These are phyloP conservation scores for Venustaconcha ellipsiformis DNA, from an alignment of 1,140 invertebrate genomes.

Conservation along the genomic window DNA sequence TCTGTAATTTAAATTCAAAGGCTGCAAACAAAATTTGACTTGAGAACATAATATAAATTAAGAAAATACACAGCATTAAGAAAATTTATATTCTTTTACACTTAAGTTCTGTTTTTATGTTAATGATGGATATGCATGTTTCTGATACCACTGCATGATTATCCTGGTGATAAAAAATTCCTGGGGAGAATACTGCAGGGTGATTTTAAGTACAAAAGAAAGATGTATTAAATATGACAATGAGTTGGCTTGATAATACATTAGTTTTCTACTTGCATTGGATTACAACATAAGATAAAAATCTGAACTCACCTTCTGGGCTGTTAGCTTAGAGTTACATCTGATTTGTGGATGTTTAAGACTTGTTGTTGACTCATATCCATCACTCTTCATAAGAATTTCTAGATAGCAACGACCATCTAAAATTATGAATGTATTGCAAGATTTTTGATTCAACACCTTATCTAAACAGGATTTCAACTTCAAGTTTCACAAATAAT, in stretches of 20 bases:
- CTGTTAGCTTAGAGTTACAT: constrained; percentile 9
- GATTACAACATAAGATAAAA: background rate
- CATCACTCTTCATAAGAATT: constrained; percentile 14
- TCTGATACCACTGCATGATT: background rate
- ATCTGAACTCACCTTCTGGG: constrained; percentile 18
- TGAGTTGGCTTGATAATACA: background rate
- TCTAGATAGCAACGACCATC: constrained; percentile 28
- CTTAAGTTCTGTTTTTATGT: no score
- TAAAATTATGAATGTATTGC: background rate
- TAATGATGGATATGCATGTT: no score
- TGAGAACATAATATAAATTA: no score
- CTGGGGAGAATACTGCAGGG: no score
- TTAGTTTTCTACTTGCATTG: background rate
- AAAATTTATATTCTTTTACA: no score
- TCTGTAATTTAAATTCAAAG: no score
- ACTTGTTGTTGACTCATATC: constrained; percentile 6
- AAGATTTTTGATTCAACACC: background rate
- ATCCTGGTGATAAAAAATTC: background rate
- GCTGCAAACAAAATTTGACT: no score
- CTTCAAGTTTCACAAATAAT: background rate
- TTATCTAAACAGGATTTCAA: background rate
- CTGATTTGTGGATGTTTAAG: constrained; percentile 27
- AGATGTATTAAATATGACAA: background rate
- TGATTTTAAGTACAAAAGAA: background rate
- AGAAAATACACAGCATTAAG: no score